phyloP scores from a whole-genome alignment of 2,113 vertebrate genomes.

The Silurus meridionalis region DNA sequence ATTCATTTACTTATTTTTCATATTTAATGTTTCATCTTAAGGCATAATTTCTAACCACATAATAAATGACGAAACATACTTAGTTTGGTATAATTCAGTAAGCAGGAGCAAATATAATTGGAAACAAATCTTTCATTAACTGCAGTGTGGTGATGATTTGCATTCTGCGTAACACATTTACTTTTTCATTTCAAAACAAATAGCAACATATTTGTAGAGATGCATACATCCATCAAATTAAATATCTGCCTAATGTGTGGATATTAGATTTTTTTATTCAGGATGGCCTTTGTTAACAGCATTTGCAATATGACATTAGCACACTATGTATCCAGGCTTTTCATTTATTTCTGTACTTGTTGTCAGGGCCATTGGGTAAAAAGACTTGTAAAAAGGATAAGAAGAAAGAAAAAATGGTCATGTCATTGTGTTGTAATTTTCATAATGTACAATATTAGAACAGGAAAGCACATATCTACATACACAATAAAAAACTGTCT shows the following conservation, averaged over 20 bases:
- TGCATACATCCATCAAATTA: constrained; percentile 13
- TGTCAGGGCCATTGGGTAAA: constrained; percentile 13
- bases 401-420: constrained; percentile 10
- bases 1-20: constrained; percentile 1
- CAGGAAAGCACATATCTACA: constrained; percentile 23
- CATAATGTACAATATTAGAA: constrained; percentile 24
- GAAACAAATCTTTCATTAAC: constrained; percentile 1
- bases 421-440: constrained; percentile 24
- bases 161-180: constrained; percentile 12
- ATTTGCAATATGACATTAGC: constrained; percentile 28
- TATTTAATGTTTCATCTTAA: neutral
- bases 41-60: neutral
- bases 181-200: neutral
- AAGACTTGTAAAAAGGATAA: constrained; percentile 27
- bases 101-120: neutral
- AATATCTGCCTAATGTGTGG: constrained; percentile 2
- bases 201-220: constrained; percentile 14
- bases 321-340: constrained; percentile 22
- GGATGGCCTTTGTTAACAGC: constrained; percentile 17
- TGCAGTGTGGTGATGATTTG: neutral
- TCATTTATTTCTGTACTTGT: constrained; percentile 34
- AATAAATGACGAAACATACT: neutral
- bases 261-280: neutral
- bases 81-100: constrained; percentile 15
- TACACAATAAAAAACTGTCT: neutral